phyloP scores from a whole-genome alignment of 2,888 invertebrate species.

The Sisyra terminalis region DNA sequence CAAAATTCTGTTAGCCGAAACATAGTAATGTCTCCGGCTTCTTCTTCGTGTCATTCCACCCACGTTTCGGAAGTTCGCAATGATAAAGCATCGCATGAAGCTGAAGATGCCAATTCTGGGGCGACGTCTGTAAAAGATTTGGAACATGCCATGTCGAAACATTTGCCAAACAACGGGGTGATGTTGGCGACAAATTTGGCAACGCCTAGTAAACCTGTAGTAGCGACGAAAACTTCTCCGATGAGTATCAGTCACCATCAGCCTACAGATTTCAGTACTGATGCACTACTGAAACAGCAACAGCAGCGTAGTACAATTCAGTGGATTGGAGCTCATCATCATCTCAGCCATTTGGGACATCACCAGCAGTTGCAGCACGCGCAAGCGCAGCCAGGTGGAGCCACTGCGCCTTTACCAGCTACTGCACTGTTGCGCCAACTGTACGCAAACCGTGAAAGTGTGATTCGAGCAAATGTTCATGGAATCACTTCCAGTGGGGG shows the following conservation, averaged over 20 bases:
- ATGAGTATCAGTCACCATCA: slow-evolving; percentile 43
- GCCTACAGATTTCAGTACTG: slow-evolving; percentile 77
- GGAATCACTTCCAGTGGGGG: slow-evolving; percentile 32
- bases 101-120: slow-evolving; percentile 27
- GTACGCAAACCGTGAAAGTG: slow-evolving; percentile 87
- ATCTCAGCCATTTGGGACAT: slow-evolving; percentile 37
- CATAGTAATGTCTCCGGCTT: slow-evolving; percentile 38
- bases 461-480: slow-evolving; percentile 75
- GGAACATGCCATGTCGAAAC: slow-evolving; percentile 94
- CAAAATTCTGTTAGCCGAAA: slow-evolving; percentile 18
- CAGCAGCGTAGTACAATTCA: slow-evolving; percentile 75
- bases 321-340: slow-evolving; percentile 78
- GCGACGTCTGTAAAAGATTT: slow-evolving; percentile 70
- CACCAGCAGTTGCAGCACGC: slow-evolving; percentile 36
- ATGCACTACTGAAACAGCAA: slow-evolving; percentile 64
- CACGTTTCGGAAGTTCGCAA: slow-evolving; percentile 31
- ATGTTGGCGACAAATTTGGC: slow-evolving; percentile 34
- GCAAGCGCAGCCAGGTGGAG: slow-evolving; percentile 28
- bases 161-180: slow-evolving; percentile 47
- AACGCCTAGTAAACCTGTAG: slow-evolving; percentile 32
- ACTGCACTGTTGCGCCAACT: slow-evolving; percentile 78
- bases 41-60: slow-evolving; percentile 46
- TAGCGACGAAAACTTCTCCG: slow-evolving; percentile 33
- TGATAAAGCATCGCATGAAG: slow-evolving; percentile 21
- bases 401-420: slow-evolving; percentile 54